Evolutionary conservation across 2,888 invertebrate species (phyloP).

Genomic region (Plutella xylostella): DNA sequence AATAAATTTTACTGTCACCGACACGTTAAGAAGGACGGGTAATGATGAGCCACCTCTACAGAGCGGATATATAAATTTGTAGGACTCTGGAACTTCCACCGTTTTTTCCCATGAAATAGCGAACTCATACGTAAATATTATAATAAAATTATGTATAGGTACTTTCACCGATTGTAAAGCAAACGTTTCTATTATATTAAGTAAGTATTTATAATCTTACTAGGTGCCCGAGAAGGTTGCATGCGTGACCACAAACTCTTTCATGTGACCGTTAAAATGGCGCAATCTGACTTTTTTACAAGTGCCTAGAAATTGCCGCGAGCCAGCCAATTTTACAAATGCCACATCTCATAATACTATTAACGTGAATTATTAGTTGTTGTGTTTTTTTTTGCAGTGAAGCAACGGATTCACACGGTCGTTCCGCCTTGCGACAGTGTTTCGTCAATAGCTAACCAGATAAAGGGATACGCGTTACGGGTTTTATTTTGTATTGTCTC

Average conservation of each 20-base stretch:
- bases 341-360: conserved; percentile 44
- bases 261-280: conserved; percentile 36
- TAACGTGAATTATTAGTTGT: conserved; percentile 46
- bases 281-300: conserved; percentile 38
- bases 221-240: neutral
- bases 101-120: too few species aligned
- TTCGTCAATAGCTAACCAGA: conserved; percentile 46
- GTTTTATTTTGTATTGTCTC: conserved; percentile 55
- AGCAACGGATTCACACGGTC: conserved; percentile 57
- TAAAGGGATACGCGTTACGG: conserved; percentile 50
- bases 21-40: too few species aligned
- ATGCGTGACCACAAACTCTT: conserved; percentile 23
- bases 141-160: too few species aligned
- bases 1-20: too few species aligned
- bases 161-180: too few species aligned
- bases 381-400: conserved; percentile 38
- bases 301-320: conserved; percentile 46
- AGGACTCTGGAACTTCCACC: too few species aligned
- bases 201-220: neutral
- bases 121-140: too few species aligned
- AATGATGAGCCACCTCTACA: too few species aligned
- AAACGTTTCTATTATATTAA: too few species aligned
- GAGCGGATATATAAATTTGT: too few species aligned
- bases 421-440: conserved; percentile 46
- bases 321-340: conserved; percentile 56